Conservation (phyloP, 2,113 vertebrate genomes). For the Melanotaenia duboulayi region DNA sequence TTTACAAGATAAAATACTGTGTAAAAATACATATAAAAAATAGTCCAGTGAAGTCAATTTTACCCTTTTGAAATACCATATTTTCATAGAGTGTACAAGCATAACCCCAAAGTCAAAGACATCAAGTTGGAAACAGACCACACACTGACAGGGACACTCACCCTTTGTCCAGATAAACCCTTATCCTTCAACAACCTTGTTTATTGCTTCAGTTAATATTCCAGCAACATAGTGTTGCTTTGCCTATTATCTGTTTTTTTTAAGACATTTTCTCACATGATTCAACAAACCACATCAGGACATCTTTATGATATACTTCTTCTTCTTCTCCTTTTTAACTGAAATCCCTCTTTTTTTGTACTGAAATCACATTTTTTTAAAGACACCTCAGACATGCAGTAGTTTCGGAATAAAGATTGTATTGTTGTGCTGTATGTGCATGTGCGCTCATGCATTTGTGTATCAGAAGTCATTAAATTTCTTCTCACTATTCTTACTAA, state of each 20-base stretch:
- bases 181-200: constrained; percentile 61
- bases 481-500: constrained; percentile 52
- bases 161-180: constrained; percentile 63
- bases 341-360: neutral
- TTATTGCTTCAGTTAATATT: constrained; percentile 64
- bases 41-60: neutral
- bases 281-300: constrained; percentile 21
- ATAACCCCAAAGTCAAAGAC: constrained; percentile 65
- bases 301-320: neutral
- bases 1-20: neutral
- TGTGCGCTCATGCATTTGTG: constrained; percentile 5
- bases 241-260: constrained; percentile 46
- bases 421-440: neutral
- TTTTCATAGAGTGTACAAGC: constrained; percentile 39
- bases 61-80: constrained; percentile 13
- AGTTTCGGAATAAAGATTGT: neutral
- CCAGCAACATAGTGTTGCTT: constrained; percentile 37
- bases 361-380: neutral
- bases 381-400: constrained; percentile 8
- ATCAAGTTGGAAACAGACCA: constrained; percentile 60
- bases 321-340: constrained; percentile 17
- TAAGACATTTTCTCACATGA: constrained; percentile 43
- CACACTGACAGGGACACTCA: constrained; percentile 71
- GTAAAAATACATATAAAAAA: neutral
- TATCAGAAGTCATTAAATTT: too few relatives aligned